Percentiles rank a stretch among this genome's conserved stretches.
phyloP scores from a whole-genome alignment of 2,113 vertebrate genomes.

The Syngnathus scovelli region DNA sequence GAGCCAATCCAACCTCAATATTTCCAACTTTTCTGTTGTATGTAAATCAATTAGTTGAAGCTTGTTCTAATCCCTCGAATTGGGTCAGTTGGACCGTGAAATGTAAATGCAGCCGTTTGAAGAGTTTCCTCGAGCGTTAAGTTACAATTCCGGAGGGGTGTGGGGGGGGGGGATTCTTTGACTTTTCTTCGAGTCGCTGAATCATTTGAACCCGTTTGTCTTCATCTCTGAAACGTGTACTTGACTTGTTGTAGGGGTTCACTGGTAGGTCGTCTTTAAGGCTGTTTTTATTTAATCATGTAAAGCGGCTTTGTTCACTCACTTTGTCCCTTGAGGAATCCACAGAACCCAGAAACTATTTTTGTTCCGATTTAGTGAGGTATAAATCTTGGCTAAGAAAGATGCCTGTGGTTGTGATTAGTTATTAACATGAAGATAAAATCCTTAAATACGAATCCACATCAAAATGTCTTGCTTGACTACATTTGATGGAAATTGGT shows the following conservation, averaged over 20 bases:
- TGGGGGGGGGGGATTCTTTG: neutral
- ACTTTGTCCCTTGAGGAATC: constrained; percentile 6
- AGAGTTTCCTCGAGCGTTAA: neutral
- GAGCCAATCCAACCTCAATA: too few relatives aligned
- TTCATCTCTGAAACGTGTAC: neutral
- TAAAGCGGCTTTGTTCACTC: constrained; percentile 23
- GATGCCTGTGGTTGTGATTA: neutral
- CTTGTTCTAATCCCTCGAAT: neutral
- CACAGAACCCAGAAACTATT: neutral
- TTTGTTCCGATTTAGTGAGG: too few relatives aligned
- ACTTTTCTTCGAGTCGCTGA: neutral
- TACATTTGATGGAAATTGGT: neutral
- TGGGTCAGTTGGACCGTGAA: neutral
- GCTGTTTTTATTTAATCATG: neutral
- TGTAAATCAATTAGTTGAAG: neutral
- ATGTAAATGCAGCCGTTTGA: neutral
- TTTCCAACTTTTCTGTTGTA: too few relatives aligned
- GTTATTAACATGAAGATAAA: neutral
- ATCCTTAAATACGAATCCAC: neutral
- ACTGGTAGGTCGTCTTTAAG: neutral
- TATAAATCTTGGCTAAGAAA: neutral
- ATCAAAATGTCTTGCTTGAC: neutral
- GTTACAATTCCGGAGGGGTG: neutral
- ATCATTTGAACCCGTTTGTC: neutral
- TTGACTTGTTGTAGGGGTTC: neutral